phyloP scores from a whole-genome alignment of 2,113 vertebrate genomes.

The Nothocercus julius region DNA sequence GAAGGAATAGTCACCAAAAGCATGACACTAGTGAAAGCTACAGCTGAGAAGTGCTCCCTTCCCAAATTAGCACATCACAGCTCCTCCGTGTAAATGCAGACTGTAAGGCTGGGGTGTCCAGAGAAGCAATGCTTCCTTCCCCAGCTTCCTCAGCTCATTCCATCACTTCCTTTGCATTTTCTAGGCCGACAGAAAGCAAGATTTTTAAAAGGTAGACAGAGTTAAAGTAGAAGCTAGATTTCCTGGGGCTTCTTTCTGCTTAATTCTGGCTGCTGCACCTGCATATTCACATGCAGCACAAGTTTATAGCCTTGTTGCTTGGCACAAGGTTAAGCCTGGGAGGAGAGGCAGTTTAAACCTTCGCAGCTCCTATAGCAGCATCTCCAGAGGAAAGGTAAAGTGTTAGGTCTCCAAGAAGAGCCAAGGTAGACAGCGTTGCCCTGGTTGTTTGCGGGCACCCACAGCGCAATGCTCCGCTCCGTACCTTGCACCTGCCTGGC shows the following conservation, averaged over 20 bases:
- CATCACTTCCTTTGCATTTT: not conserved
- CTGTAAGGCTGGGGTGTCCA: not conserved
- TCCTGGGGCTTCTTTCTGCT: conserved; percentile 1
- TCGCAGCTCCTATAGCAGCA: not conserved
- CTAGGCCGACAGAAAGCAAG: not conserved
- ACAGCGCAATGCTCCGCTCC: too few relatives aligned
- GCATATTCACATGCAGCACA: not conserved
- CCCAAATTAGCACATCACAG: not conserved
- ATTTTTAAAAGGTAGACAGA: not conserved
- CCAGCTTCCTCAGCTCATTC: not conserved
- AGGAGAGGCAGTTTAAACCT: not conserved
- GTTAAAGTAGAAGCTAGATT: not conserved
- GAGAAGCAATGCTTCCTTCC: not conserved
- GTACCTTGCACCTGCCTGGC: accelerated
- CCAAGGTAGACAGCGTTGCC: not conserved
- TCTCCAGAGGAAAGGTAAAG: not conserved
- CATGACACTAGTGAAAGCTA: not conserved
- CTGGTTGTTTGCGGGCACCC: not conserved
- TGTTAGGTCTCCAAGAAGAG: not conserved
- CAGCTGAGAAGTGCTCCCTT: not conserved
- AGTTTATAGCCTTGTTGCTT: not conserved
- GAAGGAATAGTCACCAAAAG: not conserved
- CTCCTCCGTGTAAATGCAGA: not conserved
- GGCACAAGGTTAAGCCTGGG: not conserved
- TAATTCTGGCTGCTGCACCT: not conserved